Percentiles rank a stretch among this genome's conserved stretches.
phyloP scores from a whole-genome alignment of 2,797 vertebrate genomes.

The Sphaeramia orbicularis region DNA sequence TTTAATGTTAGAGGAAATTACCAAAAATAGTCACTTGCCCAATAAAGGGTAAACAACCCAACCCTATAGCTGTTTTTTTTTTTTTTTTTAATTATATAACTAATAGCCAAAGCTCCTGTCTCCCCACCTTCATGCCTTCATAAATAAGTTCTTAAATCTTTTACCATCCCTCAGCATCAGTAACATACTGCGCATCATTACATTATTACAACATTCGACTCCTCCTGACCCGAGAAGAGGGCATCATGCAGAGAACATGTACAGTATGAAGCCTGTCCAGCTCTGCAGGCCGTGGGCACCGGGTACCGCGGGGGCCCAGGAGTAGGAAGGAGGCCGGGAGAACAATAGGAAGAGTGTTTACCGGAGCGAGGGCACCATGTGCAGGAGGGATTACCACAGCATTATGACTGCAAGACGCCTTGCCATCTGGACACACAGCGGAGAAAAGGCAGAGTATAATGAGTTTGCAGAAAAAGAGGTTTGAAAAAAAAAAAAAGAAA shows the following conservation, averaged over 20 bases:
- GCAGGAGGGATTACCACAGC: conserved; percentile 78
- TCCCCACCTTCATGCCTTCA: not conserved
- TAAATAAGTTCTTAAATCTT: conserved; percentile 9
- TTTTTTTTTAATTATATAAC: not conserved
- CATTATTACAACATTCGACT: conserved; percentile 10
- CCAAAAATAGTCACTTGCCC: too few species aligned
- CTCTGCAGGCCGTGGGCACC: conserved; percentile 11
- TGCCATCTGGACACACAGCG: conserved; percentile 77
- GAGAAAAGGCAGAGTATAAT: conserved; percentile 66
- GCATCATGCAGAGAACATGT: conserved; percentile 29
- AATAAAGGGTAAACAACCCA: too few species aligned
- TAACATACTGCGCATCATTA: conserved; percentile 12
- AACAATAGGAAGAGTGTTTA: conserved; percentile 78
- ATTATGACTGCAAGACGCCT: conserved; percentile 77
- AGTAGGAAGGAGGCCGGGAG: conserved; percentile 52
- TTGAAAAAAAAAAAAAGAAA: conserved; percentile 42
- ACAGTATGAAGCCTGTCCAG: conserved; percentile 32
- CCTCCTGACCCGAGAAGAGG: conserved; percentile 26
- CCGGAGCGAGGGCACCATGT: conserved; percentile 78
- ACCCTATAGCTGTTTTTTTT: not conserved
- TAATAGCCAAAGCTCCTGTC: not conserved
- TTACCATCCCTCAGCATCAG: not conserved
- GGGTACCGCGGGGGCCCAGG: conserved; percentile 9
- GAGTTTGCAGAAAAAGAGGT: conserved; percentile 63
- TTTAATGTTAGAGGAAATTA: too few species aligned